Base-by-base conservation (phyloP, 2,888 invertebrate species). In the Hemistola chrysoprasaria region DNA sequence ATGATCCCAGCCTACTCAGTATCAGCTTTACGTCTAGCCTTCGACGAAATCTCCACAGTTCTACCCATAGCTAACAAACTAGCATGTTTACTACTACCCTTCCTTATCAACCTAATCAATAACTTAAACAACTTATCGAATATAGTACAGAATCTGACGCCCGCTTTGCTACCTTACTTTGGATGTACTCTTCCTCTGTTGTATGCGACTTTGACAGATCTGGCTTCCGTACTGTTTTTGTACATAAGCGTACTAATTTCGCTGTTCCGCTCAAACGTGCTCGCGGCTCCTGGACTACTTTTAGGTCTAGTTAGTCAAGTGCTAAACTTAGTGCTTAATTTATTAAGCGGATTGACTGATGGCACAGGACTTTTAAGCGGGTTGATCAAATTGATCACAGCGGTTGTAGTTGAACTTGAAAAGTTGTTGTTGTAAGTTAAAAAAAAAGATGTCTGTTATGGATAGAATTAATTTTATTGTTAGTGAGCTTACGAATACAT, bases 1-100 rank as follows among this genome's bases (percentile, higher is more conserved):
- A 85, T 85, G 85, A 85, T 88, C 1, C 87, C 87, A 7, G 82
- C 84, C 0, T 87, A 87, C 43, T 86, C 88, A 0, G 76, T 88
- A 0, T 74, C 84, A 1, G 86, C 87, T 0, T 49, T 88, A 0
- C 78, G 85, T 0, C 59, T 87, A 0, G 81, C 86, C 0, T 86
- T 88, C 56, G 87, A 87, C 48, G 85, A 87, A 31, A 85, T 88
- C 16, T 64, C 86, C 1, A 71, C 74, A 1, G 75, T 86, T 0
- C 33, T 88, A 0, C 87, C 87, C 0, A 57, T 85, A 3, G 86
- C 80, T 0, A 86, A 85, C 46, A 82, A 87, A 21, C 70, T 88
- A 0, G 84, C 85, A 0, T 76, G 78, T 11, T 71, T 87, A 0
- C 59, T 88, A 0, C 58, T 88, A 6, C 87, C 87, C 0, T 88